These are phyloP conservation scores for Eumaeus atala DNA, from an alignment of 1,140 invertebrate species.

Conservation along the genomic window DNA sequence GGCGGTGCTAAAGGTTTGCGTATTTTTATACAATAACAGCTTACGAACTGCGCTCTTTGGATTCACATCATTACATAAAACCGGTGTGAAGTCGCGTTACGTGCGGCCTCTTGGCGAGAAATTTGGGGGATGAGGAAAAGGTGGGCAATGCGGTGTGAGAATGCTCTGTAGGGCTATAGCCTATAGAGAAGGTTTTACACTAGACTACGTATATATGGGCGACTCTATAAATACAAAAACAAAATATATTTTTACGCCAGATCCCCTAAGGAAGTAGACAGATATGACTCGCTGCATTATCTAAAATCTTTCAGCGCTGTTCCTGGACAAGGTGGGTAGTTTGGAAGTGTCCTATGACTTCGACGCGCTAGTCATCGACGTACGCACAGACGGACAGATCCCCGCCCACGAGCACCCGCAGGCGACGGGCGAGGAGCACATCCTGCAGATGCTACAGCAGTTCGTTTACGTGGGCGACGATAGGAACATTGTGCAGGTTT, in stretches of 20 bases:
- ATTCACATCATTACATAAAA: too few relatives aligned
- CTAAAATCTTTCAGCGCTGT: constrained; percentile 78
- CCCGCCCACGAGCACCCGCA: constrained; percentile 60
- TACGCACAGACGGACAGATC: constrained; percentile 75
- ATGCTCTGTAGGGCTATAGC: too few relatives aligned
- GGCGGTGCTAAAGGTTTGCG: constrained; percentile 85
- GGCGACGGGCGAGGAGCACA: constrained; percentile 30
- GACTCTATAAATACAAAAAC: not conserved
- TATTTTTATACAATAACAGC: not conserved
- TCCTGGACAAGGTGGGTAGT: constrained; percentile 84
- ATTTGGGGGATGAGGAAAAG: too few relatives aligned
- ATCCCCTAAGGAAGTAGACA: not conserved
- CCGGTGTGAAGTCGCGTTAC: too few relatives aligned
- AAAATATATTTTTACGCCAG: not conserved
- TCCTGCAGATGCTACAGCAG: constrained; percentile 81
- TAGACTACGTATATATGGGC: too few relatives aligned
- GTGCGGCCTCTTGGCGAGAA: too few relatives aligned
- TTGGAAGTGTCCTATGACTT: constrained; percentile 89
- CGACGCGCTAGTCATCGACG: constrained; percentile 85
- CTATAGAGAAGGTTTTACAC: too few relatives aligned
- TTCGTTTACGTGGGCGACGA: constrained; percentile 90
- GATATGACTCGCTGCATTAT: not conserved
- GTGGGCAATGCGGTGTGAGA: too few relatives aligned
- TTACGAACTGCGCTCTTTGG: too few relatives aligned
- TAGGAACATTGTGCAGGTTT: constrained; percentile 86